Evolutionary conservation across 2,888 invertebrate species (phyloP), one percentile per base, ranked within the genome.

Genomic region (Andrena haemorrhoa): DNA sequence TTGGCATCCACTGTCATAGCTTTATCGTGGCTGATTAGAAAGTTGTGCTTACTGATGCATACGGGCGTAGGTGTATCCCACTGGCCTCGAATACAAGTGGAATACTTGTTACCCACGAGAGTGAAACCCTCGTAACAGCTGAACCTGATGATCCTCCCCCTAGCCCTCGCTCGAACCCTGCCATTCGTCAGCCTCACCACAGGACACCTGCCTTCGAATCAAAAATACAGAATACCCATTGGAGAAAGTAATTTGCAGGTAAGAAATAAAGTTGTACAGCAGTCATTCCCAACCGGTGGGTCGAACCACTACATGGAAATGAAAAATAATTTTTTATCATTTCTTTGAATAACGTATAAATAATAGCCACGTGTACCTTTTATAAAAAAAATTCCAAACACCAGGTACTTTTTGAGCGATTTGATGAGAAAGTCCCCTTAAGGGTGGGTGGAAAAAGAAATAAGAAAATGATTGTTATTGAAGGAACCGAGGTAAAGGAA

Each of bases 11-110:
- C 20, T 51, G 75, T 64, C 31, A 60, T 26, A 35, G 60, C 72
- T 63, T 75, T 64, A 68, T 61, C 72, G 56, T 41, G 16, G 26
- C 35, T 16, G 75, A 68, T 75, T 68, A 72, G 26, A 47, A 75
- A 79, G 29, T 35, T 53, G 68, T 92, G 96, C 97, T 96, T 94
- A 97, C 97, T 95, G 88, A 97, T 96, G 94, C 97, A 98, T 60
- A 96, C 95, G 0, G 97, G 97, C 2, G 94, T 88, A 0, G 95
- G 95, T 2, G 95, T 95, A 83, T 97, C 97, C 98, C 98, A 98
- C n/a, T 94, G 91, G 0, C 97, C 97, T 49, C 95, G 93, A 33
- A 95, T 93, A 91, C 98, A 98, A 23, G 96, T 96, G 23, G 96
- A 95, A 88, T 96, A 96, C 88, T 94, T 95, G 86, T 96, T 96